Conservation (phyloP, 2,888 invertebrate genomes). For the Polia nebulosa region DNA sequence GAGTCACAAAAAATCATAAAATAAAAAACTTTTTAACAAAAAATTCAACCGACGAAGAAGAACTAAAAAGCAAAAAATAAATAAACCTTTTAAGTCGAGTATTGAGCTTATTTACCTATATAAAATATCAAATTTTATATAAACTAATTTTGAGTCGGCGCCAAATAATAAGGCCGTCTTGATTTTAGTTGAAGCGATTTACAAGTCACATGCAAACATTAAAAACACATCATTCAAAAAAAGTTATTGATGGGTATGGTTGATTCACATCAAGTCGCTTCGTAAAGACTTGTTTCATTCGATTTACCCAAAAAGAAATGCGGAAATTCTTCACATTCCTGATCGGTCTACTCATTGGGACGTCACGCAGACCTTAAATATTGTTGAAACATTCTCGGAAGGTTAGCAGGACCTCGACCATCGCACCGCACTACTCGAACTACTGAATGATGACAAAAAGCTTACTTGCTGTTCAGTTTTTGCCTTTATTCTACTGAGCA, state of each 20-base stretch:
- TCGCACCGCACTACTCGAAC: neutral
- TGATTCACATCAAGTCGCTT: neutral
- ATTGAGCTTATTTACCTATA: too few relatives aligned
- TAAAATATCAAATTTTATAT: too few relatives aligned
- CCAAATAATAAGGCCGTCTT: too few relatives aligned
- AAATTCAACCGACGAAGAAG: too few relatives aligned
- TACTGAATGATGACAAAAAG: neutral
- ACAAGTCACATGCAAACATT: neutral
- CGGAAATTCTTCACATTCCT: conserved; percentile 49
- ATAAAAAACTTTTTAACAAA: too few relatives aligned
- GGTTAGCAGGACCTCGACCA: conserved; percentile 50
- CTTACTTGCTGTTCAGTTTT: neutral
- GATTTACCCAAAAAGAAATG: conserved; percentile 9
- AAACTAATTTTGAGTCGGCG: too few relatives aligned
- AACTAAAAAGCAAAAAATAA: too few relatives aligned
- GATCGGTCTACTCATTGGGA: conserved; percentile 23
- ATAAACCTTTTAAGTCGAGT: too few relatives aligned
- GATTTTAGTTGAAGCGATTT: neutral
- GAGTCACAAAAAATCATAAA: too few relatives aligned
- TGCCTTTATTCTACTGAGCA: neutral
- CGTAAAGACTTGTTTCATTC: neutral
- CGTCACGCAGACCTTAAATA: conserved; percentile 18
- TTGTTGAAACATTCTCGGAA: conserved; percentile 53
- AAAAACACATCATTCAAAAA: neutral
- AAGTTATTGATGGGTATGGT: too few relatives aligned